Evolutionary conservation across 2,888 invertebrate genomes (phyloP).

Genomic region (Xylota segnis): DNA sequence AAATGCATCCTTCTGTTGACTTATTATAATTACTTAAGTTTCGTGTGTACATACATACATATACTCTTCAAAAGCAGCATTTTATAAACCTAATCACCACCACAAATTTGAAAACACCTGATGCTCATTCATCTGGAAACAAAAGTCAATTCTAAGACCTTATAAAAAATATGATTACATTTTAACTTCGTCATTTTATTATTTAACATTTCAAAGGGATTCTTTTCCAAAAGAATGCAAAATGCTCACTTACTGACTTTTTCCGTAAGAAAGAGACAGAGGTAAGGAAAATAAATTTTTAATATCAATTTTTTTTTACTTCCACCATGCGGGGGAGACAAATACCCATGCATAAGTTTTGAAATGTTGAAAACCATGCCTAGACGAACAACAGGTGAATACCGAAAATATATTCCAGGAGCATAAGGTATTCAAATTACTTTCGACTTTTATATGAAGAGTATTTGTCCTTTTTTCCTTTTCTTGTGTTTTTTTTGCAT

Average conservation of each 20-base stretch:
- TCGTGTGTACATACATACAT: no score
- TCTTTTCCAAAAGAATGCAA: conserved; percentile 9
- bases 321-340: not conserved
- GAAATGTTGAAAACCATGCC: not conserved
- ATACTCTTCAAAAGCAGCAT: no score
- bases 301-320: not conserved
- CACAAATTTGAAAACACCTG: not conserved
- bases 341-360: conserved; percentile 20
- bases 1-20: no score
- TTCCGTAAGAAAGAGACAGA: not conserved
- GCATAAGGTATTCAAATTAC: conserved; percentile 36
- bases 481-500: not conserved
- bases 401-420: not conserved
- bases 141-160: not conserved
- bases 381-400: conserved; percentile 13
- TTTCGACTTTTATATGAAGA: conserved; percentile 4
- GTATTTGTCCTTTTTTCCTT: not conserved
- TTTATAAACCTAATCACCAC: not conserved
- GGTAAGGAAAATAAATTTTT: not conserved
- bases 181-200: conserved; percentile 30
- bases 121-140: not conserved
- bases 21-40: no score
- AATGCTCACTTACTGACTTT: conserved; percentile 11
- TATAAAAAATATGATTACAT: conserved; percentile 13
- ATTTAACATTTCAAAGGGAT: conserved; percentile 43